phyloP scores from a whole-genome alignment of 1,140 invertebrate genomes.

The Anoplophora glabripennis region DNA sequence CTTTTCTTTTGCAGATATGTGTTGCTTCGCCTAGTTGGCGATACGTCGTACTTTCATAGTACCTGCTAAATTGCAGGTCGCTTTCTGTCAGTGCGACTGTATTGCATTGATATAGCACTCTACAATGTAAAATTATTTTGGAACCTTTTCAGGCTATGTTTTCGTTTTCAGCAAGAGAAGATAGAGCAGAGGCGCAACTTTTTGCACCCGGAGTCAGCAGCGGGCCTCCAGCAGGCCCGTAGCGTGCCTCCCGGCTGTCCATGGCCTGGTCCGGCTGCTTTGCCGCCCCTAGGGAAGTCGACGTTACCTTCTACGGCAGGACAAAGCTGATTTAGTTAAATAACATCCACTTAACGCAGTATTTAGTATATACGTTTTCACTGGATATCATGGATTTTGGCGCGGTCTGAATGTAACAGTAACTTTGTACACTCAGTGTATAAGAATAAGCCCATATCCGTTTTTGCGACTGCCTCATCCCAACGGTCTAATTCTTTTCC shows the following conservation, averaged over 20 bases:
- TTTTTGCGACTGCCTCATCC: too few species aligned
- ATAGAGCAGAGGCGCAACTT: conserved; percentile 77
- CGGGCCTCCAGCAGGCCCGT: conserved; percentile 51
- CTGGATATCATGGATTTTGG: conserved; percentile 5
- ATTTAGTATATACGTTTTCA: conserved; percentile 17
- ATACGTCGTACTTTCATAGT: too few species aligned
- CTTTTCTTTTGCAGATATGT: too few species aligned
- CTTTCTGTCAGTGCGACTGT: too few species aligned
- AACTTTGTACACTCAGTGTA: too few species aligned
- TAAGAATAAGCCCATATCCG: too few species aligned
- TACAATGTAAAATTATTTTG: too few species aligned
- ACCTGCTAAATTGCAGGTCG: too few species aligned
- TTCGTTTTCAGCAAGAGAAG: conserved; percentile 50
- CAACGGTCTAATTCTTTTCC: too few species aligned
- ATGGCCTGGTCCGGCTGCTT: conserved; percentile 45
- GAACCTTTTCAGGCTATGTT: not conserved
- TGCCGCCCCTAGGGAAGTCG: conserved; percentile 45
- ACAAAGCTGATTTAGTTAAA: conserved; percentile 39
- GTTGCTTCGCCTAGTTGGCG: too few species aligned
- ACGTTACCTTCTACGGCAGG: conserved; percentile 44
- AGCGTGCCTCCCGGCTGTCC: conserved; percentile 47
- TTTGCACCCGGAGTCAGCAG: conserved; percentile 79
- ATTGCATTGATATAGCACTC: too few species aligned
- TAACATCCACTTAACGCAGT: conserved; percentile 19
- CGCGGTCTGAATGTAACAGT: too few species aligned